Percentiles rank a stretch among this genome's conserved stretches.
Conservation (phyloP, 1,140 invertebrate species). For the Formica selysi region DNA sequence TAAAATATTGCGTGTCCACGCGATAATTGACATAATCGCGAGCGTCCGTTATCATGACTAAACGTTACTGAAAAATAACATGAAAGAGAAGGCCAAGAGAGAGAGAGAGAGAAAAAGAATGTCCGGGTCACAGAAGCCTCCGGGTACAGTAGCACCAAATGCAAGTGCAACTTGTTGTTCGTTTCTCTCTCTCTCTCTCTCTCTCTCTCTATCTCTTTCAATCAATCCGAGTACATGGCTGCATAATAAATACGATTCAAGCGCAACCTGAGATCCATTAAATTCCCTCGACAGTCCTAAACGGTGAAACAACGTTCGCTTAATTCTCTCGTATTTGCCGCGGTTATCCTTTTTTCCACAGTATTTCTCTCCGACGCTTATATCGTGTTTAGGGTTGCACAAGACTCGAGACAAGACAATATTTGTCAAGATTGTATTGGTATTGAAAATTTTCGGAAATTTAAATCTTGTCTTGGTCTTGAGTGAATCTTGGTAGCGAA, state of each 20-base stretch:
- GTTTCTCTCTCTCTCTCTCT: not conserved
- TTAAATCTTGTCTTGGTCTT: too few relatives aligned
- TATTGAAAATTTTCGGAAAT: too few relatives aligned
- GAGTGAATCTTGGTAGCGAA: too few relatives aligned
- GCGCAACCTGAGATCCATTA: slow-evolving; percentile 53
- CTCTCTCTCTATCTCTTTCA: not conserved
- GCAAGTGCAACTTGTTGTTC: not conserved
- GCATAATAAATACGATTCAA: slow-evolving; percentile 58
- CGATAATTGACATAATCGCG: not conserved
- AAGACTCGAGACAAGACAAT: too few relatives aligned
- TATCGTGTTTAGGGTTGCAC: too few relatives aligned
- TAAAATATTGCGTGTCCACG: not conserved
- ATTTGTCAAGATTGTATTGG: too few relatives aligned
- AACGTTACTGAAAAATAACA: slow-evolving; percentile 8
- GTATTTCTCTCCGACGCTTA: not conserved
- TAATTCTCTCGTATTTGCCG: slow-evolving; percentile 48
- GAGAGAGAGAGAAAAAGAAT: too few relatives aligned
- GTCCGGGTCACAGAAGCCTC: too few relatives aligned
- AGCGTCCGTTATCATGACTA: slow-evolving; percentile 20
- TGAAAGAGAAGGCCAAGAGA: not conserved
- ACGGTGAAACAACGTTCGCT: slow-evolving; percentile 52
- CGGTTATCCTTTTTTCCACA: slow-evolving; percentile 12
- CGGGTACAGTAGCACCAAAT: not conserved
- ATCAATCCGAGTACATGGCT: slow-evolving; percentile 24
- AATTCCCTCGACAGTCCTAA: slow-evolving; percentile 52